These are phyloP conservation scores for Cyaniris semiargus DNA, from an alignment of 2,888 invertebrate genomes.

Conservation along the genomic window DNA sequence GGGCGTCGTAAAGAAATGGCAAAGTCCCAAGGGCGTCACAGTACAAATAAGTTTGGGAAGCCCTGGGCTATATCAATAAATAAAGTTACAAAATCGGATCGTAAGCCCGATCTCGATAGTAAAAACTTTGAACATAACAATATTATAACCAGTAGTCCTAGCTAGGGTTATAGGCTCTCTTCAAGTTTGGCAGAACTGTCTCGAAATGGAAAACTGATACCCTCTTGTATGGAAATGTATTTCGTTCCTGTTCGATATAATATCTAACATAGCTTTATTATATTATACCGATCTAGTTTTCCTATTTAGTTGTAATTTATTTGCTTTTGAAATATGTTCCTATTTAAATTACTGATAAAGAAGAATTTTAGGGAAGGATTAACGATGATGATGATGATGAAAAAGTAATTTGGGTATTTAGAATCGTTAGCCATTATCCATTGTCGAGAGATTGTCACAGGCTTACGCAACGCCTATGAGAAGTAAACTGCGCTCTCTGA, in stretches of 20 bases:
- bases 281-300: background rate
- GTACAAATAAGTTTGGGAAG: no score
- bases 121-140: background rate
- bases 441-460: constrained; percentile 25
- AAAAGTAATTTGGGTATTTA: background rate
- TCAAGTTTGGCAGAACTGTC: background rate
- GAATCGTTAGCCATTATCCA: background rate
- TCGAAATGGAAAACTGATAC: background rate
- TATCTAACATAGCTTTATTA: background rate
- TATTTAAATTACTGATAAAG: background rate
- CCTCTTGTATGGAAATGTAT: background rate
- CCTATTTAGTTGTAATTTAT: background rate
- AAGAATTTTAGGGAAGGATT: background rate
- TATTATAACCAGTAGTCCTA: constrained; percentile 14
- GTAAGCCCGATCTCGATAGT: background rate
- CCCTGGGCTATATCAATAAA: constrained; percentile 12
- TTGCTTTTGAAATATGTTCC: background rate
- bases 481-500: constrained; percentile 21
- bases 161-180: background rate
- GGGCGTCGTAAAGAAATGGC: no score
- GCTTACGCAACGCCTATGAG: constrained; percentile 25
- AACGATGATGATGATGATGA: background rate
- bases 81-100: constrained; percentile 1
- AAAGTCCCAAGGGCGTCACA: no score
- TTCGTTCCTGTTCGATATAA: background rate